Conservation (phyloP, 2,797 vertebrate species). For the Monodelphis domestica region DNA sequence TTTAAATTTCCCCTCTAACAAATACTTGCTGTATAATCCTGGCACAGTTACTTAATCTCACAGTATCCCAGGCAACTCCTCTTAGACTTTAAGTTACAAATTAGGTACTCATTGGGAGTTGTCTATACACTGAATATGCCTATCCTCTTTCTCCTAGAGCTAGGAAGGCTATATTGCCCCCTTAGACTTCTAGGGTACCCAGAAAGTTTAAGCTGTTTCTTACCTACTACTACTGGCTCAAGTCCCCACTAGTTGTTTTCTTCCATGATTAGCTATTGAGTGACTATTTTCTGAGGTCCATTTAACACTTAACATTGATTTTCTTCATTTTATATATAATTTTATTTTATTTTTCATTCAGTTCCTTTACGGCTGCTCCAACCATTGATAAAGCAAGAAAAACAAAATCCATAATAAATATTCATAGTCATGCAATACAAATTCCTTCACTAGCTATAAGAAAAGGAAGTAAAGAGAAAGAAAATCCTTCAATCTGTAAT, state of each 20-base stretch:
- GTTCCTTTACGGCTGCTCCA: not conserved
- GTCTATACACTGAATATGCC: not conserved
- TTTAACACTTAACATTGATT: not conserved
- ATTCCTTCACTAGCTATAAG: not conserved
- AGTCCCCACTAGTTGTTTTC: not conserved
- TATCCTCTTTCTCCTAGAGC: not conserved
- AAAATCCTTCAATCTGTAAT: not conserved
- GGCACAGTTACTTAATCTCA: not conserved
- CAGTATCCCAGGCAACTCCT: not conserved
- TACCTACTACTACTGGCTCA: not conserved
- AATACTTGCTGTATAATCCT: not conserved
- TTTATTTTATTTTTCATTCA: not conserved
- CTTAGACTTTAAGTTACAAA: not conserved
- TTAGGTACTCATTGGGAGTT: not conserved
- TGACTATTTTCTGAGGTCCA: not conserved
- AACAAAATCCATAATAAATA: not conserved
- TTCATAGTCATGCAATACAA: not conserved
- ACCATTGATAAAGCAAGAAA: not conserved
- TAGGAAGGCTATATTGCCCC: not conserved
- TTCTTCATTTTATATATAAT: not conserved
- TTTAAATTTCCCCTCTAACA: not conserved
- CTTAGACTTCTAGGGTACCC: not conserved
- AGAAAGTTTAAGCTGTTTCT: not conserved
- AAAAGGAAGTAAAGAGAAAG: not conserved
- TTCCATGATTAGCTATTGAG: not conserved